Percentiles rank a stretch among this genome's conserved stretches.
These are phyloP conservation scores for Strigamia crassipes DNA, from an alignment of 2,888 invertebrate species.

Conservation along the genomic window DNA sequence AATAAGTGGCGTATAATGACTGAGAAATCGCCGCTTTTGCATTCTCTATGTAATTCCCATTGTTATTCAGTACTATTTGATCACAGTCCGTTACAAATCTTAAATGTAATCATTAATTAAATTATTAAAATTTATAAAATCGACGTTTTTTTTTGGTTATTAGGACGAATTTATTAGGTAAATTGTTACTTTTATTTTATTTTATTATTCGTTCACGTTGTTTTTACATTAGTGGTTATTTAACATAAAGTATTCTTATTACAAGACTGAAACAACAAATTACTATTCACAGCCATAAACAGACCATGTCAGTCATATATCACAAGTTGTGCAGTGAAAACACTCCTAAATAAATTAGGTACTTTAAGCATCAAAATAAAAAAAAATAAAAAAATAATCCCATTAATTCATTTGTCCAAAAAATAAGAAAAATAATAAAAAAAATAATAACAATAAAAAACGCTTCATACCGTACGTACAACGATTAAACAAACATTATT, in stretches of 20 bases:
- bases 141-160: neutral
- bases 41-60: neutral
- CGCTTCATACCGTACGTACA: neutral
- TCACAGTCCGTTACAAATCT: neutral
- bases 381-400: neutral
- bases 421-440: neutral
- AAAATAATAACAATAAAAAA: neutral
- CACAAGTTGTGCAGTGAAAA: conserved; percentile 10
- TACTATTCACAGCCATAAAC: conserved; percentile 25
- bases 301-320: conserved; percentile 15
- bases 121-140: neutral
- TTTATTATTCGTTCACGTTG: too few relatives aligned
- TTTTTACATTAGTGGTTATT: neutral
- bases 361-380: neutral
- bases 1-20: neutral
- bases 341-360: neutral
- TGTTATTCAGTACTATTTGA: neutral
- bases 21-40: neutral
- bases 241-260: neutral
- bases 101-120: neutral
- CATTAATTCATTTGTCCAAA: neutral
- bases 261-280: neutral
- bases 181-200: too few relatives aligned
- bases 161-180: neutral
- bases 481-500: neutral